These are phyloP conservation scores for Chorisops tibialis DNA, from an alignment of 2,888 invertebrate species.

Conservation along the genomic window DNA sequence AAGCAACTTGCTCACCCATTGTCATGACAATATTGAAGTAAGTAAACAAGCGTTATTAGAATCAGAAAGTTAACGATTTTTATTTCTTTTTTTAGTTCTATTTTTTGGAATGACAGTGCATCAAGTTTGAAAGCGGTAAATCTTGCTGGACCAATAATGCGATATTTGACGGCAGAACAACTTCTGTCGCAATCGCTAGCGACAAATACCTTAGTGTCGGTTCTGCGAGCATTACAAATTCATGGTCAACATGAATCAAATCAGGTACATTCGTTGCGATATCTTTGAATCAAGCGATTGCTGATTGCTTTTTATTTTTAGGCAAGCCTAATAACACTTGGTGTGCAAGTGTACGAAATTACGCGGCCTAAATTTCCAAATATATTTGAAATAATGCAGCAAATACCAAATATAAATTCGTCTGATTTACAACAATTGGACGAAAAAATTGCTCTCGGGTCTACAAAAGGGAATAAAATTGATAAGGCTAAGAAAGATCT, in stretches of 20 bases:
- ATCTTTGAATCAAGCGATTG: not conserved
- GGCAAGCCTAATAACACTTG: slow-evolving; percentile 67
- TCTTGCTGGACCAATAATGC: slow-evolving; percentile 68
- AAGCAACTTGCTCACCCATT: slow-evolving; percentile 62
- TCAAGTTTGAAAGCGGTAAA: slow-evolving; percentile 77
- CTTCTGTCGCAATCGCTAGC: slow-evolving; percentile 66
- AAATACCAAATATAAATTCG: slow-evolving; percentile 78
- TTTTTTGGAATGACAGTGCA: slow-evolving; percentile 85
- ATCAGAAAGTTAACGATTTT: not conserved
- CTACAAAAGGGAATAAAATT: slow-evolving; percentile 71
- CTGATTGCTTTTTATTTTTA: slow-evolving; percentile 1
- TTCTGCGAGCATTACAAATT: slow-evolving; percentile 74
- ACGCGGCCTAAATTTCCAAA: slow-evolving; percentile 73
- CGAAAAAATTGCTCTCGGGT: slow-evolving; percentile 69
- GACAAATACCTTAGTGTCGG: slow-evolving; percentile 70
- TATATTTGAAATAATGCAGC: slow-evolving; percentile 63
- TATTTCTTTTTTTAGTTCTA: slow-evolving; percentile 52
- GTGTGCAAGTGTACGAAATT: slow-evolving; percentile 81
- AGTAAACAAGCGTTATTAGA: slow-evolving; percentile 15
- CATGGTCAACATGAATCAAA: slow-evolving; percentile 90
- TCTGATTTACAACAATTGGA: slow-evolving; percentile 80
- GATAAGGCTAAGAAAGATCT: slow-evolving; percentile 89
- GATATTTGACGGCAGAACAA: slow-evolving; percentile 62
- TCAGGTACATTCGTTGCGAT: slow-evolving; percentile 57
- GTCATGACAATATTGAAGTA: slow-evolving; percentile 62